phyloP scores from a whole-genome alignment of 2,113 vertebrate species.

The Petroica traversi region DNA sequence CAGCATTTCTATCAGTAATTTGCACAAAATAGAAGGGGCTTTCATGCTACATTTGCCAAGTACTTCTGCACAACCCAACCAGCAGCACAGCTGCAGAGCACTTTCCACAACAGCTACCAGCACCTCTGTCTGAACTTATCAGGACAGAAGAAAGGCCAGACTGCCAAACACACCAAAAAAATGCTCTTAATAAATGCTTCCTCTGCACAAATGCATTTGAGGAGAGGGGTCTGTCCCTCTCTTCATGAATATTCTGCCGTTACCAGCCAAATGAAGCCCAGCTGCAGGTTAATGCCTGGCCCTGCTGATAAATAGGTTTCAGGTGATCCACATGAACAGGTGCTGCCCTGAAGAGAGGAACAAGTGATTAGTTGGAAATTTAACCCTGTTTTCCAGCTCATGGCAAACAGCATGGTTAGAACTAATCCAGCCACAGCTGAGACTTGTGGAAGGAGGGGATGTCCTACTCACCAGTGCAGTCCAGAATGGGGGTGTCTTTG shows the following conservation, averaged over 20 bases:
- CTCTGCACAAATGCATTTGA: background rate
- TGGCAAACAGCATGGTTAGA: rapidly evolving
- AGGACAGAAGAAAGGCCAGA: background rate
- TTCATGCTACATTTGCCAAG: background rate
- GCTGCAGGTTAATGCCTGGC: background rate
- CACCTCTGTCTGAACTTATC: background rate
- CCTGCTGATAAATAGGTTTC: background rate
- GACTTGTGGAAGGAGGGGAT: background rate
- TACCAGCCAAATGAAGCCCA: background rate
- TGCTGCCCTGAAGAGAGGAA: background rate
- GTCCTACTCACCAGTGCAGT: background rate
- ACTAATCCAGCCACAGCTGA: background rate
- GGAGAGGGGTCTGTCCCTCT: rapidly evolving
- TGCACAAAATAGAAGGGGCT: background rate
- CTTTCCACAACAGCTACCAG: background rate
- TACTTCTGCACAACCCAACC: background rate
- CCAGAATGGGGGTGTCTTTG: rapidly evolving
- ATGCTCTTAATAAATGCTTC: rapidly evolving
- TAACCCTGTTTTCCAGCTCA: background rate
- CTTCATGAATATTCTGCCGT: background rate
- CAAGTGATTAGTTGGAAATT: background rate
- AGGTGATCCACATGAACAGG: background rate
- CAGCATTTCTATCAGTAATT: background rate
- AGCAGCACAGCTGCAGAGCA: background rate
- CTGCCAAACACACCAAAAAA: background rate